Base-by-base conservation (phyloP, 2,797 vertebrate species). In the Ctenopoma kingsleyae region DNA sequence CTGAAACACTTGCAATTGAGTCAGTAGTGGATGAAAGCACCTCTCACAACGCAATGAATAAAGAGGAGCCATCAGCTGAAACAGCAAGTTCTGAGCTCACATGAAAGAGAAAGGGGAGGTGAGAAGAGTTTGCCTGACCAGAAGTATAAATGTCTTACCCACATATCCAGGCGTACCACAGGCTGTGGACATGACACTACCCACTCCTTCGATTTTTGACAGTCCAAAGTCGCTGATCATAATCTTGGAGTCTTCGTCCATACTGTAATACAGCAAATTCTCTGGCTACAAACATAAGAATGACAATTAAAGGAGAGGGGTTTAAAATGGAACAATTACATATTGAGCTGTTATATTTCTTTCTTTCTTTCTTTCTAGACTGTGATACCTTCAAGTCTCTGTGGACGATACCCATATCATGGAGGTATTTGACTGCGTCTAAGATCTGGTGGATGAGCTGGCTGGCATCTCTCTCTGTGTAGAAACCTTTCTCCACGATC, bases 151-250 rank as follows among this genome's bases (percentile, higher is more conserved):
- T 27, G 56, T 56, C 95, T 92, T 84, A 98, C 98, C 98, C 70
- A 99, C 98, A 1, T 99, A 99, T 92, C 98, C 98, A 0, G 98
- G 98, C n/a, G 97, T 98, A 8, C 97, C 97, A 0, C 97, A 99
- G 48, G 97, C 97, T 0, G 97, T 99, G 69, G 98, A 97, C 95
- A 99, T 98, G 78, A 98, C 96, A 0, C 95, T 98, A 72, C 95
- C 95, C 0, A 96, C 92, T 63, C 95, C 96, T 85, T 98, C 97
- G 0, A 99, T 98, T 93, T 99, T 99, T 0, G 98, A 99, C 71
- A 99, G 89, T 32, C 98, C 98, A 0, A 99, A 99, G 87, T 99
- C 98, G 0, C 97, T 99, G 91, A 99, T 99, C 98, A 99, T 99
- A 76, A 99, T 99, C 90, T 98, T 98, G 50, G 98, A 98, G 89